Base-by-base conservation (phyloP, 1,140 invertebrate species). In the Belonocnema kinseyi region DNA sequence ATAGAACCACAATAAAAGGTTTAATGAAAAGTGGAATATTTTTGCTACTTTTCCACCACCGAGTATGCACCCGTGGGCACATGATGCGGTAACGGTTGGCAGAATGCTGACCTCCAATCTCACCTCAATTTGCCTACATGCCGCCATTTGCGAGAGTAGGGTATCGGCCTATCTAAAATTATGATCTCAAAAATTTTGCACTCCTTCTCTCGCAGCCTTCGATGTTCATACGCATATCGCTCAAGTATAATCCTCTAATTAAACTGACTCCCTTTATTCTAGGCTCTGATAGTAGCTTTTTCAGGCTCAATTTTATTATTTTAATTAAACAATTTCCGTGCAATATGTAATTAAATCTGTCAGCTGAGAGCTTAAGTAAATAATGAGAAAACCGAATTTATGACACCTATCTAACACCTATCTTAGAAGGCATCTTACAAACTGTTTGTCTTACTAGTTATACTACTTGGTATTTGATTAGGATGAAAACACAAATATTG, bases 81-180 rank as follows among this genome's bases (percentile, higher is more conserved):
- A 81, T 75, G 80, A 76, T 80, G 82, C 78, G 77, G 75, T 82
- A 84, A 84, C 83, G 83, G 83, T 84, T 84, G 83, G 83, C 83
- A 82, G 83, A 84, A 82, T 78, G 86, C 85, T 91, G 90, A 91
- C 90, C 90, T 90, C 88, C 89, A 90, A 90, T 91, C 90, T 91
- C 90, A 91, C 90, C 90, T 91, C 90, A 91, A 91, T 91, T 91
- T 91, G 90, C 90, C 89, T 91, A 91, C 88, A 90, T 85, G 85
- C 88, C 84, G 87, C 85, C 87, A 89, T 87, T 87, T 86, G 84
- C 88, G 85, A 85, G 85, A 83, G 82, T 77, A 82, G 80, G 81
- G 80, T 82, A 84, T 83, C 84, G 84, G 85, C 85, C 85, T 92
- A 92, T 92, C 91, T 92, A 88, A 92, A 92, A 92, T 92, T 91